Evolutionary conservation across 2,888 invertebrate species (phyloP), one percentile per base, ranked within the genome.

Genomic region (Drosophila fulvimacula): DNA sequence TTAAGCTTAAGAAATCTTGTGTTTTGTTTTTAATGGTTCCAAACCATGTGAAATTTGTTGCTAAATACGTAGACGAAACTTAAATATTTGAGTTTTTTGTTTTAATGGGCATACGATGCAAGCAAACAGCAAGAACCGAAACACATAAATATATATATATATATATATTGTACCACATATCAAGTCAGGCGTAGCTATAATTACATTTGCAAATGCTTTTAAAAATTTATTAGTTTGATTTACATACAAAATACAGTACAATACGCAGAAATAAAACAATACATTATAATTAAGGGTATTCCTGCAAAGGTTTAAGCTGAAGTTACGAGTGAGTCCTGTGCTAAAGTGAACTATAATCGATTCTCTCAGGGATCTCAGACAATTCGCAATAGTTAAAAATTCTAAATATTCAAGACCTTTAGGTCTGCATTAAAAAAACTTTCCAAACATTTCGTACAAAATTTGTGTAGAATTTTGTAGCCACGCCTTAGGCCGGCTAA

Each of bases 1-100:
- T 92, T 91, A 91, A 82, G 68, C 71, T 80, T 89, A 90, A 88
- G 86, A 46, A 52, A 69, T 53, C 17, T 19, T 48, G 58, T 60
- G 30, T 38, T 53, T 19, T 51, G 9, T 49, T 30, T 24, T 34
- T n/a, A 41, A 65, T 69, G 82, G 81, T 81, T 53, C 13, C 15
- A 60, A 74, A 46, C 48, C 39, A 41, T 41, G 59, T 46, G 51
- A 53, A 10, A 62, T 57, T 52, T 56, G 73, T 61, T 61, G 44
- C 38, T 51, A 67, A 61, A 59, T 68, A 59, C 30, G 59, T 52
- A 51, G 38, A 63, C 15, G 51, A 34, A 36, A 64, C 34, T 64
- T 39, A 48, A 57, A 49, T 69, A 64, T 34, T 55, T 55, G 19
- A 9, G 38, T 64, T 73, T 64, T 74, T 71, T 24, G 2, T 24